Base-by-base conservation (phyloP, 2,113 vertebrate genomes). In the Gymnarchus niloticus region DNA sequence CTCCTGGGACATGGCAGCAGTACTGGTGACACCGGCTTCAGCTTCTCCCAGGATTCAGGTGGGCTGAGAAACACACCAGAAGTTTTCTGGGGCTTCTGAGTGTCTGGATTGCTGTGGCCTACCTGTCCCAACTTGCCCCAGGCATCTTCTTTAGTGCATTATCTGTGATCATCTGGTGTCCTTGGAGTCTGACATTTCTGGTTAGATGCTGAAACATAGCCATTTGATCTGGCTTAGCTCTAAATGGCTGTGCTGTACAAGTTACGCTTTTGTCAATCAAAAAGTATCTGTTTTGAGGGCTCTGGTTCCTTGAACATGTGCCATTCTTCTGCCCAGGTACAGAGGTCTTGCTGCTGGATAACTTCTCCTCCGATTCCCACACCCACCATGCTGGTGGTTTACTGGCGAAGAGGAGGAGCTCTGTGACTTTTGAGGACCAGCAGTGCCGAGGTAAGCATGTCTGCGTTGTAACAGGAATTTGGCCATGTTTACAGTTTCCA, bases 31-130 rank as follows among this genome's bases (percentile, higher is more conserved):
- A 99, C 98, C 0, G 97, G 96, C 86, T 98, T 99, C 95, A 99
- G 98, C 93, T 99, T 95, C 90, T 99, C 98, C 28, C 97, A 99
- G 91, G 98, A 99, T 91, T 99, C 98, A 85, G 96, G 98, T 99
- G 93, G 92, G 85, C 90, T 69, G 37, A 52, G n/a, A 19, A 17
- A 37, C 7, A 2, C 65, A 37, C 1, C 8, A 0, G 33, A 14
- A 5, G 1, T 56, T 54, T 14, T 54, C 23, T 37, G 61, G 61
- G 61, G 25, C 4, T 0, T 19, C 28, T 37, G 61, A 37, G 12
- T 14, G 14, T 1, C 33, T 14, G 10, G 9, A 2, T 65, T 65
- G 21, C 10, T 54, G 6, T 3, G 41, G 14, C 19, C 28, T 8
- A 5, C 6, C 44, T n/a, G 44, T 3, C 23, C 21, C 41, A n/a